Conservation (phyloP, 2,888 invertebrate species). For the Arge pagana region DNA sequence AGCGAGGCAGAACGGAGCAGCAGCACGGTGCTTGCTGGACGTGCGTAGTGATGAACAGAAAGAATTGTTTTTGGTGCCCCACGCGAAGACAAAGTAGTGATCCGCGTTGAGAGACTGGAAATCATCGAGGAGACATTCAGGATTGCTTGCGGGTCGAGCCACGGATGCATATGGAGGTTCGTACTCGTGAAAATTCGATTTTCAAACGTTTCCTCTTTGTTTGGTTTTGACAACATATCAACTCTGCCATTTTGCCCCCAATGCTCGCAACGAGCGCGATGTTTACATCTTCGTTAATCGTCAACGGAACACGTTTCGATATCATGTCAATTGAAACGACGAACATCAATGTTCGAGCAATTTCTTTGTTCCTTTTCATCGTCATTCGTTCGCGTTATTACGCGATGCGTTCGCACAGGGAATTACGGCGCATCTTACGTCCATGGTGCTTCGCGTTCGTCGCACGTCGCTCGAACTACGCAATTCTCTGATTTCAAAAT, state of each 20-base stretch:
- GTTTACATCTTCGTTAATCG: background rate
- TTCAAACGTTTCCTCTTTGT: slow-evolving; percentile 34
- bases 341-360: too few relatives aligned
- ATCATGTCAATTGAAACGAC: too few relatives aligned
- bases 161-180: slow-evolving; percentile 57
- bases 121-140: slow-evolving; percentile 35
- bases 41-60: slow-evolving; percentile 53
- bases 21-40: slow-evolving; percentile 50
- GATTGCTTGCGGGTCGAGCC: slow-evolving; percentile 47
- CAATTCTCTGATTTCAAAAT: slow-evolving; percentile 34
- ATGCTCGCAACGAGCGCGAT: background rate
- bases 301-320: background rate
- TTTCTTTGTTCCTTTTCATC: slow-evolving; percentile 19
- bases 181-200: slow-evolving; percentile 36
- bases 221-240: slow-evolving; percentile 38
- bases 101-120: slow-evolving; percentile 39
- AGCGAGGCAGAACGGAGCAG: slow-evolving; percentile 46
- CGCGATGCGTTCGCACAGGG: slow-evolving; percentile 4
- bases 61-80: slow-evolving; percentile 50
- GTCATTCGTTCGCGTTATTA: slow-evolving; percentile 15
- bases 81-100: slow-evolving; percentile 50
- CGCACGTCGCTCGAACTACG: slow-evolving; percentile 31
- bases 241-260: slow-evolving; percentile 36
- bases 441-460: slow-evolving; percentile 22
- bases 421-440: slow-evolving; percentile 23